Evolutionary conservation across 2,797 vertebrate genomes (phyloP).

Genomic region (Pagetopsis macropterus): DNA sequence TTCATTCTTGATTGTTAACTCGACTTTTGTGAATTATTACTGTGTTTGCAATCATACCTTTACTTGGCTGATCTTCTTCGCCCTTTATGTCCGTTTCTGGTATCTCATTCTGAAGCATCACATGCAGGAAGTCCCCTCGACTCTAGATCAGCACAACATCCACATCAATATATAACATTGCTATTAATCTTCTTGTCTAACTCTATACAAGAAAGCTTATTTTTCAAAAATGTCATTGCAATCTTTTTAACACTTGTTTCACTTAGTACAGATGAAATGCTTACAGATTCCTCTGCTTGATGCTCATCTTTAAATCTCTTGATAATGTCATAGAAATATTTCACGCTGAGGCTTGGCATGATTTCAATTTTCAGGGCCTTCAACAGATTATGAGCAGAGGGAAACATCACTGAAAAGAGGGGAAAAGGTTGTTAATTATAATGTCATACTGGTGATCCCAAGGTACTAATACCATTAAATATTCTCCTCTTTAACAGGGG

Average conservation of each 20-base stretch:
- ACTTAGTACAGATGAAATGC: not conserved
- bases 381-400: conserved; percentile 61
- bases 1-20: not conserved
- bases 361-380: conserved; percentile 69
- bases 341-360: conserved; percentile 44
- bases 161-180: not conserved
- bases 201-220: not conserved
- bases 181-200: not conserved
- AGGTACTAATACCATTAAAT: not conserved
- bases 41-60: conserved; percentile 57
- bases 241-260: not conserved
- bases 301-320: conserved; percentile 81
- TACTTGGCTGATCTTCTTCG: conserved; percentile 64
- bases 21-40: not conserved
- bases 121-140: conserved; percentile 71
- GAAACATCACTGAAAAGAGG: conserved; percentile 78
- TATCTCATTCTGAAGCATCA: conserved; percentile 74
- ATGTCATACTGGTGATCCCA: not conserved
- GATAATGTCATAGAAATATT: conserved; percentile 78
- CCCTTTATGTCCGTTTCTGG: conserved; percentile 48
- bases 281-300: conserved; percentile 47
- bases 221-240: not conserved
- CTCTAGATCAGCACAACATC: conserved; percentile 39
- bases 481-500: not conserved
- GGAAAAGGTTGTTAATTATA: not conserved